Conservation (phyloP, 1,140 invertebrate species). For the Pomacea maculata region DNA sequence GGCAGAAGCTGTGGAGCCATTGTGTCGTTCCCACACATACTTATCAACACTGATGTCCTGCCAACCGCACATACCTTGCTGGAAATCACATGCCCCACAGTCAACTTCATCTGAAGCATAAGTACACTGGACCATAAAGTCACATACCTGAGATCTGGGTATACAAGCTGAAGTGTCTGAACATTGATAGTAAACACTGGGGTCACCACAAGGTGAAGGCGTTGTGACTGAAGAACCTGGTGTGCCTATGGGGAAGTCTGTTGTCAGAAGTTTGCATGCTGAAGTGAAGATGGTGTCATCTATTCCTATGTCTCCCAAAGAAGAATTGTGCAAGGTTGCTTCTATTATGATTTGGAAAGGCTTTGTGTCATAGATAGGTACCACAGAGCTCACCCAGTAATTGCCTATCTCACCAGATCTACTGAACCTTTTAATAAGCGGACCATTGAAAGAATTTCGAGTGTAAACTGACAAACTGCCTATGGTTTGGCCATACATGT, state of each 20-base stretch:
- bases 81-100: conserved; percentile 58
- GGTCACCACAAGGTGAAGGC: conserved; percentile 45
- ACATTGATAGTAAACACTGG: conserved; percentile 42
- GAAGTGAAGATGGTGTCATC: conserved; percentile 63
- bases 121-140: conserved; percentile 63
- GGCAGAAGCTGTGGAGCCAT: conserved; percentile 43
- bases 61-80: conserved; percentile 60
- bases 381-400: conserved; percentile 41
- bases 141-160: conserved; percentile 44
- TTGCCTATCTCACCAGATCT: conserved; percentile 35
- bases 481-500: conserved; percentile 75
- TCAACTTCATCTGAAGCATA: conserved; percentile 61
- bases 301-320: conserved; percentile 58
- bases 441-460: conserved; percentile 34
- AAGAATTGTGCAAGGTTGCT: conserved; percentile 42
- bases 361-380: conserved; percentile 38
- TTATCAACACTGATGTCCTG: conserved; percentile 42
- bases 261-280: conserved; percentile 38
- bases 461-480: conserved; percentile 54
- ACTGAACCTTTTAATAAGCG: conserved; percentile 26
- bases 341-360: conserved; percentile 58
- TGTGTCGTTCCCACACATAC: conserved; percentile 55
- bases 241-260: conserved; percentile 29
- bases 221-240: conserved; percentile 38
- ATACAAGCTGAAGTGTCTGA: conserved; percentile 25